Conservation (phyloP, 2,113 vertebrate species). For the Bufo gargarizans region DNA sequence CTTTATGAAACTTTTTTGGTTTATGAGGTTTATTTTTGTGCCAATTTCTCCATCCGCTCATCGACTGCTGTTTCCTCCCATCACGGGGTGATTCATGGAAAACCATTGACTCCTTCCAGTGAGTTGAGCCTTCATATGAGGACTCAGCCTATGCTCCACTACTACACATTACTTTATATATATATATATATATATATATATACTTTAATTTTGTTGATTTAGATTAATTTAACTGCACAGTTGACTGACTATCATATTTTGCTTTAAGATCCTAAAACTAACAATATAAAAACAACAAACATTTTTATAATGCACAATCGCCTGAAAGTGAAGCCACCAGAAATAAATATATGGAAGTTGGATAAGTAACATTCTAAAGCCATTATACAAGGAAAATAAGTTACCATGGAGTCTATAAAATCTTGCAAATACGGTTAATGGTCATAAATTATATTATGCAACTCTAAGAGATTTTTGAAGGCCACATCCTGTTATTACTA, state of each 20-base stretch:
- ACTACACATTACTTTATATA: background rate
- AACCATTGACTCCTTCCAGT: slow-evolving; percentile 21
- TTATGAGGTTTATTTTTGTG: slow-evolving; percentile 49
- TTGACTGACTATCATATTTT: background rate
- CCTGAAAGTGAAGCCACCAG: background rate
- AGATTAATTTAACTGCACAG: background rate
- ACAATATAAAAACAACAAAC: background rate
- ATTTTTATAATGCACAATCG: too few species aligned
- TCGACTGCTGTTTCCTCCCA: slow-evolving; percentile 36
- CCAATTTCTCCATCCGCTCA: slow-evolving; percentile 43
- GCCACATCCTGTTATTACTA: too few species aligned
- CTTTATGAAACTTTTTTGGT: slow-evolving; percentile 52
- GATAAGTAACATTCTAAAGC: background rate
- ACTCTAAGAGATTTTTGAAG: background rate
- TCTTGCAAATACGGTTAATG: background rate
- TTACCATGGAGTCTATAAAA: background rate
- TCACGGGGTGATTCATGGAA: slow-evolving; percentile 33
- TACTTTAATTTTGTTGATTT: slow-evolving; percentile 1
- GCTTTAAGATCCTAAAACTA: background rate
- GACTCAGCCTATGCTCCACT: background rate
- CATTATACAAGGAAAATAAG: background rate
- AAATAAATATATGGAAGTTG: background rate
- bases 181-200: too few species aligned
- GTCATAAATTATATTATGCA: background rate
- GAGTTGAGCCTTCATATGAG: background rate